Base-by-base conservation (phyloP, 2,113 vertebrate species). In the Sinosuthora webbiana region DNA sequence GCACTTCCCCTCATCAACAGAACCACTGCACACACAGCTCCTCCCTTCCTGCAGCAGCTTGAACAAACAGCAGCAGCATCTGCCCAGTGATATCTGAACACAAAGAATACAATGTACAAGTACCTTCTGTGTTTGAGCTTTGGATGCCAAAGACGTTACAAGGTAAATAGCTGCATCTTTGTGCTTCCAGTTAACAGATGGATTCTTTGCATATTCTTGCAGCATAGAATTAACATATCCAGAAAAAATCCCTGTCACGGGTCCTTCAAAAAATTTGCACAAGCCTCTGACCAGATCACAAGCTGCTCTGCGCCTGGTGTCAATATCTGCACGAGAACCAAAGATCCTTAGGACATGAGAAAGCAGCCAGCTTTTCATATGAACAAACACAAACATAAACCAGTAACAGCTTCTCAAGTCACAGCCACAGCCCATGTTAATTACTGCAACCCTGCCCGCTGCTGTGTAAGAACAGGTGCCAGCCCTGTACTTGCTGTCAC, bases 101-200 rank as follows among this genome's bases (percentile, higher is more conserved):
- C 83, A 71, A 49, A 1, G 3, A 91, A 62, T 0, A 83, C 22
- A 75, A 59, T 11, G 21, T 3, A 20, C 6, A 56, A 80, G 47
- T 97, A 99, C 99, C 99, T 99, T 99, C 96, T 99, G 99, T 28
- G 99, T 99, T 86, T 99, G 99, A 69, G 99, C 99, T 98, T 99
- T 99, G 15, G 99, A 99, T 44, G 99, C 99, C 96, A 99, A 98
- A 18, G 99, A 99, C 1, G 99, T 99, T 81, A 99, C 99, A 79
- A 99, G 98, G 95, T 99, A 99, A 97, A 99, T 99, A 47, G 99
- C 99, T 65, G 99, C 99, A 93, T 99, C 99, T 97, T 99, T 99
- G 97, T 99, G 99, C 94, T 99, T 99, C 99, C 99, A 99, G 98
- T 99, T 99, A 81, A 98, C 95, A 50, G 98, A 96, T 6, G 99